A percentile compares a stretch with the other conserved stretches of the same genome.
Evolutionary conservation across 2,888 invertebrate genomes (phyloP).

Genomic region (Hylaea fasciaria): DNA sequence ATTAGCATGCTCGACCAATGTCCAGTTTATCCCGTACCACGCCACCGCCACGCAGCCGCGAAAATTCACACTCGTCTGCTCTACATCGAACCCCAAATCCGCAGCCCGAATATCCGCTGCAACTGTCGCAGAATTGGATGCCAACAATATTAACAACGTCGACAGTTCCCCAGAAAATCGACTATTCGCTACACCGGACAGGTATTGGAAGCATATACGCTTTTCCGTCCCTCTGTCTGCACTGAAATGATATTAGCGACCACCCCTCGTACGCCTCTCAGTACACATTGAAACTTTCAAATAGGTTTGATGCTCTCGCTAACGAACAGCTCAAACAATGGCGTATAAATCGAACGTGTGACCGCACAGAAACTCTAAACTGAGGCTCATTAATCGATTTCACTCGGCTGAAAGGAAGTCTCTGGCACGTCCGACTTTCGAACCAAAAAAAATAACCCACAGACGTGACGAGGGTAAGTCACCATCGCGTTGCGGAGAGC

Average conservation of each 20-base stretch:
- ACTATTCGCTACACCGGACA: conserved; percentile 53
- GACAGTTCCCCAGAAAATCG: conserved; percentile 56
- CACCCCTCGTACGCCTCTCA: conserved; percentile 57
- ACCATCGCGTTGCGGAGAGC: conserved; percentile 64
- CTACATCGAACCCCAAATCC: conserved; percentile 69
- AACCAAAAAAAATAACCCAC: conserved; percentile 64
- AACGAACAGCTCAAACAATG: conserved; percentile 37
- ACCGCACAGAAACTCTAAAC: conserved; percentile 53
- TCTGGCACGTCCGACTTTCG: conserved; percentile 64
- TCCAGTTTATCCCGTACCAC: conserved; percentile 61
- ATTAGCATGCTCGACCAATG: conserved; percentile 79
- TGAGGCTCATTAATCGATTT: conserved; percentile 67
- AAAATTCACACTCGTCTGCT: conserved; percentile 67
- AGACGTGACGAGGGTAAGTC: conserved; percentile 71
- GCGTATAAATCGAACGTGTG: conserved; percentile 42
- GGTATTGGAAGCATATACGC: conserved; percentile 67
- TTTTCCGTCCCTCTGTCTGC: conserved; percentile 69
- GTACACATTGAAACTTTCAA: conserved; percentile 44
- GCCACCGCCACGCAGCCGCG: conserved; percentile 51
- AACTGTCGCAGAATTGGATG: conserved; percentile 68
- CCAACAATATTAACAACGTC: conserved; percentile 48
- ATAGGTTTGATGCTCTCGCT: conserved; percentile 30
- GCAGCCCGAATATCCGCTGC: conserved; percentile 47
- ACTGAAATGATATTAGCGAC: conserved; percentile 68
- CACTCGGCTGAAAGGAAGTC: conserved; percentile 60